A percentile compares a stretch with the other conserved stretches of the same genome.
Evolutionary conservation across 2,797 vertebrate genomes (phyloP).

Genomic region (Aulostomus chinensis): DNA sequence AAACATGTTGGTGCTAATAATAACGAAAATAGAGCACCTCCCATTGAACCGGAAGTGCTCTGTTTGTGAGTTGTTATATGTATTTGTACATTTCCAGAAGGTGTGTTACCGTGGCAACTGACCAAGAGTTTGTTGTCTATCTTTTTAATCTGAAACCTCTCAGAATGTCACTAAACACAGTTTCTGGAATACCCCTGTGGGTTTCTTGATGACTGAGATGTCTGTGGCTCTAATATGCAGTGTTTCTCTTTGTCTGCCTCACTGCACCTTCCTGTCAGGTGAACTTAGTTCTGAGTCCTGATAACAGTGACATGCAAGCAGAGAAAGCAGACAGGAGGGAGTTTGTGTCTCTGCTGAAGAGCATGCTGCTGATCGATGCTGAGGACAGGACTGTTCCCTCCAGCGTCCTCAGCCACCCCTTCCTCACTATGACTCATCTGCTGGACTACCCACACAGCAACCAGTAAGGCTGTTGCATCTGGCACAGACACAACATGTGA

Average conservation of each 20-base stretch:
- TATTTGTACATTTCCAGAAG: too few species aligned
- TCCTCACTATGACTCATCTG: conserved; percentile 98
- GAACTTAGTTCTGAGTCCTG: conserved; percentile 94
- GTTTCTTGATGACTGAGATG: too few species aligned
- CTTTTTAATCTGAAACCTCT: too few species aligned
- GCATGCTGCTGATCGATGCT: conserved; percentile 95
- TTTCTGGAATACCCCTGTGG: too few species aligned
- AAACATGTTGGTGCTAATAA: too few species aligned
- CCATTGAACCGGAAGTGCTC: too few species aligned
- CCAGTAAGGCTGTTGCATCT: conserved; percentile 82
- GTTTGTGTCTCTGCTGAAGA: conserved; percentile 95
- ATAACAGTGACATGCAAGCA: conserved; percentile 91
- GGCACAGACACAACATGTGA: neutral
- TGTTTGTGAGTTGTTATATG: too few species aligned
- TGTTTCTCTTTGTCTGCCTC: neutral
- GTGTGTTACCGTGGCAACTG: too few species aligned
- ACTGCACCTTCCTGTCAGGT: conserved; percentile 75
- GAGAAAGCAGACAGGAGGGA: conserved; percentile 95
- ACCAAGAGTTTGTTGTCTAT: too few species aligned
- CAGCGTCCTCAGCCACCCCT: conserved; percentile 91
- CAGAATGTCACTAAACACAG: too few species aligned
- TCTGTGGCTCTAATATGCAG: neutral
- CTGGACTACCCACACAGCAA: conserved; percentile 96
- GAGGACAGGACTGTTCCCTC: conserved; percentile 90
- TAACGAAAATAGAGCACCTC: too few species aligned